Evolutionary conservation across 2,888 invertebrate species (phyloP).

Genomic region (Lasioglossum pauxillum): DNA sequence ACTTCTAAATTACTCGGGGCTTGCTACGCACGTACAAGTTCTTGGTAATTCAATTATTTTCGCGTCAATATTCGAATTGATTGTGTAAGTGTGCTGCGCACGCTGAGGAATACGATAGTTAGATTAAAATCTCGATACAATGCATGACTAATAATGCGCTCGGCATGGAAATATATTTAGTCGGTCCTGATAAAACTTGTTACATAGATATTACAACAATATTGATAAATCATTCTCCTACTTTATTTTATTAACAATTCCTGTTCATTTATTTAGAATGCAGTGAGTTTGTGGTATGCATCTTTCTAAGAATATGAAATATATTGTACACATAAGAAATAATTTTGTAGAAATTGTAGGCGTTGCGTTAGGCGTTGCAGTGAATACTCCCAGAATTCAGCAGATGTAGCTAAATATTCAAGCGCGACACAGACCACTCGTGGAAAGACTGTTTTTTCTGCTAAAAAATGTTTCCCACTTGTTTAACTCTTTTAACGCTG

Average conservation of each 20-base stretch:
- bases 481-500: conserved; percentile 1
- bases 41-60: conserved; percentile 50
- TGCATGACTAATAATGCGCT: background rate
- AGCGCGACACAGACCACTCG: background rate
- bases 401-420: conserved; percentile 8
- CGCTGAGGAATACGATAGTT: conserved; percentile 4
- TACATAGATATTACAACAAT: background rate
- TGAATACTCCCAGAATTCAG: background rate
- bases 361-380: background rate
- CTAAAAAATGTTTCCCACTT: conserved; percentile 1
- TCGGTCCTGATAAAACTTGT: background rate
- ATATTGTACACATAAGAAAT: background rate
- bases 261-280: background rate
- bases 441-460: background rate
- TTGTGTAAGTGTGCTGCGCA: conserved; percentile 1
- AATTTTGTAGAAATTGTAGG: background rate
- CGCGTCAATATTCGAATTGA: conserved; percentile 38
- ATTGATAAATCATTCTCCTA: background rate
- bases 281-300: background rate
- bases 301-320: background rate
- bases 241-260: background rate
- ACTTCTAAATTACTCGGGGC: conserved; percentile 34
- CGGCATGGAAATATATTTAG: background rate
- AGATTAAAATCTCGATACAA: background rate
- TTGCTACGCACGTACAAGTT: conserved; percentile 36